A percentile compares a stretch with the other conserved stretches of the same genome.
Evolutionary conservation across 2,113 vertebrate genomes (phyloP).

Genomic region (Sorex araneus): DNA sequence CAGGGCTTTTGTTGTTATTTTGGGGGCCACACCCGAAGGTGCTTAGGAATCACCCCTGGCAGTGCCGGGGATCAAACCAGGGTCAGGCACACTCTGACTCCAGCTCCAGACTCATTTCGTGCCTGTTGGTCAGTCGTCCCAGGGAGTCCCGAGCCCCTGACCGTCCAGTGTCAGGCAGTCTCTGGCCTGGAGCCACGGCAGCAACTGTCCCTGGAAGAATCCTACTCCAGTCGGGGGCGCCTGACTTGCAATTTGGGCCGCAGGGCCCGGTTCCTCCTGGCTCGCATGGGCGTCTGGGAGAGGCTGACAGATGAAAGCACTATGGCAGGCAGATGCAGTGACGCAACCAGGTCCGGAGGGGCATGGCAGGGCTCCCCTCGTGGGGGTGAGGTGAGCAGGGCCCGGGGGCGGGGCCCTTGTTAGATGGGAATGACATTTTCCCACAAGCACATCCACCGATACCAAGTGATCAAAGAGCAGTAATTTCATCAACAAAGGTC

Average conservation of each 20-base stretch:
- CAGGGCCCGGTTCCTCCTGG: not conserved
- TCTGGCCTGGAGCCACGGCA: not conserved
- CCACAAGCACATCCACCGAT: not conserved
- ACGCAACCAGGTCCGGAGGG: not conserved
- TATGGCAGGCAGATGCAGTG: not conserved
- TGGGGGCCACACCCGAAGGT: too few species aligned
- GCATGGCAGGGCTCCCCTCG: rapidly evolving
- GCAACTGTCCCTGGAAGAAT: too few species aligned
- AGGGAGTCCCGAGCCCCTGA: not conserved
- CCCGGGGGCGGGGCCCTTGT: not conserved
- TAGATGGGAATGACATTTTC: not conserved
- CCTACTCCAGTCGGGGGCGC: too few species aligned
- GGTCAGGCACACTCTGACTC: too few species aligned
- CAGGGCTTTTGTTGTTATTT: too few species aligned
- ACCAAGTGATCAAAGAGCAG: not conserved
- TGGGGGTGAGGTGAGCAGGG: not conserved
- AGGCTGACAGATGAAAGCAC: not conserved
- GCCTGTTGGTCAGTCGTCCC: not conserved
- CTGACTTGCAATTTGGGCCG: too few species aligned
- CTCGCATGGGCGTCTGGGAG: not conserved
- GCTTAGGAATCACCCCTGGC: too few species aligned
- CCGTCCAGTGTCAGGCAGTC: not conserved
- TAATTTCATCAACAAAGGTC: slow-evolving; percentile 1
- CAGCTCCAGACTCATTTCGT: not conserved
- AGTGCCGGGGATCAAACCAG: too few species aligned